These are phyloP conservation scores for Tortrix viridana DNA, from an alignment of 2,888 invertebrate species.

Conservation along the genomic window DNA sequence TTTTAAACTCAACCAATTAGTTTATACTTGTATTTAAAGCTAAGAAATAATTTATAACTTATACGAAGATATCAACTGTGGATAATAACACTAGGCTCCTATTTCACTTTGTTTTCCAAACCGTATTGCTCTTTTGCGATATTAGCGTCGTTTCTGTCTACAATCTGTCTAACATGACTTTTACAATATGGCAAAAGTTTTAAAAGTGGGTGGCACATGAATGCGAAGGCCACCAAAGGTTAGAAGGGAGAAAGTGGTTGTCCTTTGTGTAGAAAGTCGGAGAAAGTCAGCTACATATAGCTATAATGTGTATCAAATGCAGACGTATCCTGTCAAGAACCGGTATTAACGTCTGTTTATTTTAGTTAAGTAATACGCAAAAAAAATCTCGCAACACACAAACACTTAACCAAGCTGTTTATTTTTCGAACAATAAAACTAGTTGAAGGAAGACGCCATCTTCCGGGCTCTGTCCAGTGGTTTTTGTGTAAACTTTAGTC, in stretches of 20 bases:
- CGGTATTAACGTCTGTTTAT: constrained; percentile 9
- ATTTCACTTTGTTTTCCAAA: no score
- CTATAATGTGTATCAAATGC: not conserved
- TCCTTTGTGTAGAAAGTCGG: constrained; percentile 67
- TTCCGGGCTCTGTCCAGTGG: constrained; percentile 25
- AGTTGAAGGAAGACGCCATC: constrained; percentile 19
- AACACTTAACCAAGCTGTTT: constrained; percentile 1
- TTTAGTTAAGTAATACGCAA: not conserved
- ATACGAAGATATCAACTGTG: no score
- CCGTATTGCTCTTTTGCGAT: no score
- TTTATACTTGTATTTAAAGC: no score
- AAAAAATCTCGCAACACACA: constrained; percentile 6
- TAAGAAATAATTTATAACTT: no score
- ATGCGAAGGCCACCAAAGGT: constrained; percentile 35
- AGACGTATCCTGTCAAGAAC: constrained; percentile 4
- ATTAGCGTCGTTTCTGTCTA: not conserved
- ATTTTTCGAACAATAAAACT: constrained; percentile 23
- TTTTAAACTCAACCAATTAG: no score
- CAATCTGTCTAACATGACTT: not conserved
- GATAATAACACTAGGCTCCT: no score
- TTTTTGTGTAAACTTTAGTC: constrained; percentile 16
- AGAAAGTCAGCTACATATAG: constrained; percentile 55
- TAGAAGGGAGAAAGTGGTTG: constrained; percentile 63
- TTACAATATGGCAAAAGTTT: not conserved
- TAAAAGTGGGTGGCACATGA: not conserved